These are phyloP conservation scores for Alaudala cheleensis DNA, from an alignment of 2,113 vertebrate species.

Conservation along the genomic window DNA sequence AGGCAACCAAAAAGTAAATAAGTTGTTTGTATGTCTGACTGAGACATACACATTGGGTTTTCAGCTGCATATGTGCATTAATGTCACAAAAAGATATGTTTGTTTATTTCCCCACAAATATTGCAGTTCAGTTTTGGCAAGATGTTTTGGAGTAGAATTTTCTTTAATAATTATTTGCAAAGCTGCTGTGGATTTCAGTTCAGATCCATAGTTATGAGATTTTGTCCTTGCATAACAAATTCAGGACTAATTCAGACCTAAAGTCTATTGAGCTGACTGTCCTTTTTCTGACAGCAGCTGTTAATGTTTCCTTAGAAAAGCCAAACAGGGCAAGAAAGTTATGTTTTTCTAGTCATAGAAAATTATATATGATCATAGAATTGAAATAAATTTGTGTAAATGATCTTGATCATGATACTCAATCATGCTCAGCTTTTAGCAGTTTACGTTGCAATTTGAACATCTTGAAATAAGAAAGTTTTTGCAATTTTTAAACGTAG, in stretches of 20 bases:
- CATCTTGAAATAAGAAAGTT: neutral
- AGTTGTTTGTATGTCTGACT: neutral
- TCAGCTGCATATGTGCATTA: neutral
- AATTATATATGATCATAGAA: neutral
- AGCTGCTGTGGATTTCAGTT: neutral
- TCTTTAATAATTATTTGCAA: neutral
- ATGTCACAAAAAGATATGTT: neutral
- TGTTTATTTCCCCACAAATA: neutral
- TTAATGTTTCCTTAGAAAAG: neutral
- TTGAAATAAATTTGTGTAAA: neutral
- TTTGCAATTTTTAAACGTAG: neutral
- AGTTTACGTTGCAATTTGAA: neutral
- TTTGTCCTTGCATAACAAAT: neutral
- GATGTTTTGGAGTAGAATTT: neutral
- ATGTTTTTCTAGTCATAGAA: neutral
- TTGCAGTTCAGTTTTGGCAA: neutral
- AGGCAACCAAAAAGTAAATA: neutral
- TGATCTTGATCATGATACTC: neutral
- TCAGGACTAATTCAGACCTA: neutral
- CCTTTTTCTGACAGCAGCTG: neutral
- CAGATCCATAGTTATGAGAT: neutral
- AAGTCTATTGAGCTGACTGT: neutral
- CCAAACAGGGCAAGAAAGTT: neutral
- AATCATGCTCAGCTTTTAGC: neutral
- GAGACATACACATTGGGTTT: neutral